These are phyloP conservation scores for Molanna angustata DNA, from an alignment of 2,888 invertebrate genomes.

Conservation along the genomic window DNA sequence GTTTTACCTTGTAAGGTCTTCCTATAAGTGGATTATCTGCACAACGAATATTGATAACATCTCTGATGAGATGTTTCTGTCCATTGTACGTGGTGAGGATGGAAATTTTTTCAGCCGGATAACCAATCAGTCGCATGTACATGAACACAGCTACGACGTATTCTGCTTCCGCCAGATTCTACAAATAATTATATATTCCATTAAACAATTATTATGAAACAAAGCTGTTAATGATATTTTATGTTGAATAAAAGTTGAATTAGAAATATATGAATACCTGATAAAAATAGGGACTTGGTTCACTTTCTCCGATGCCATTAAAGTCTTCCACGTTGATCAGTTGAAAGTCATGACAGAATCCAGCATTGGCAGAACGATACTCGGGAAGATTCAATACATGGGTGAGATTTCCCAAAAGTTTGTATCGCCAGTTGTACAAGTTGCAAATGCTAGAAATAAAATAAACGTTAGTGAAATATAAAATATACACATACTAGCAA, in stretches of 20 bases:
- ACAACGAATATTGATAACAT: conserved; percentile 92
- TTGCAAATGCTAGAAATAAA: conserved; percentile 71
- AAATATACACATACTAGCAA: too few relatives aligned
- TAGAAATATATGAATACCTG: too few relatives aligned
- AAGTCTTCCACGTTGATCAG: conserved; percentile 95
- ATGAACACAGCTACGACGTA: conserved; percentile 97
- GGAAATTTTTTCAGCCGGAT: conserved; percentile 94
- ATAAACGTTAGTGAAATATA: too few relatives aligned
- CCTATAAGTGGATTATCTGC: conserved; percentile 95
- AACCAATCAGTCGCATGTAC: conserved; percentile 97
- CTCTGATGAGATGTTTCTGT: conserved; percentile 95
- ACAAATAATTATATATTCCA: conserved; percentile 26
- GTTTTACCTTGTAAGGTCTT: conserved; percentile 77
- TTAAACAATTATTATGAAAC: neutral
- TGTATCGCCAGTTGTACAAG: conserved; percentile 95
- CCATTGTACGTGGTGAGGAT: conserved; percentile 99
- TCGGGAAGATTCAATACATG: conserved; percentile 84
- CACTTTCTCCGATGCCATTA: conserved; percentile 94
- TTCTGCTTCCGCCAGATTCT: conserved; percentile 87
- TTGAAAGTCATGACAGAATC: conserved; percentile 91
- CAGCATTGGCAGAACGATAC: conserved; percentile 89
- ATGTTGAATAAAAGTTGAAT: too few relatives aligned
- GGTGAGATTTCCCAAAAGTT: conserved; percentile 87
- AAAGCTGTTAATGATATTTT: neutral
- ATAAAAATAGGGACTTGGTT: conserved; percentile 98